These are phyloP conservation scores for Leptarthrus brevirostris DNA, from an alignment of 2,888 invertebrate species.

Conservation along the genomic window DNA sequence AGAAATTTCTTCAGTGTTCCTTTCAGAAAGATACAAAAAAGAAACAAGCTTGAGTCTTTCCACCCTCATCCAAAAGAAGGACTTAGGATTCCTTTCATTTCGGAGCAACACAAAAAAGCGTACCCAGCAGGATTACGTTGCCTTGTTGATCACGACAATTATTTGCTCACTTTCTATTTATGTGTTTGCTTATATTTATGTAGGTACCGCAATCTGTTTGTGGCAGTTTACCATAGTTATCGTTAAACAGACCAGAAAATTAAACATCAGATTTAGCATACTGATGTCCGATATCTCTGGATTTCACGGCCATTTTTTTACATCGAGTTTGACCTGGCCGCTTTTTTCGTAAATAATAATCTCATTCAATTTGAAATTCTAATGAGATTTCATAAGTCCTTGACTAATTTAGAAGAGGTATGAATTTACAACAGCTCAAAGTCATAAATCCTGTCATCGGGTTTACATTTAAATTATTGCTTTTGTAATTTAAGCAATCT, in stretches of 20 bases:
- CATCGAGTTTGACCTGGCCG: background rate
- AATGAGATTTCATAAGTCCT: no score
- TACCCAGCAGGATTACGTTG: background rate
- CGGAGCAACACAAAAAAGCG: slow-evolving; percentile 2
- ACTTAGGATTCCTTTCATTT: background rate
- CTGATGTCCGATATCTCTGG: background rate
- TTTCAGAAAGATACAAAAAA: slow-evolving; percentile 12
- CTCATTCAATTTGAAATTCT: background rate
- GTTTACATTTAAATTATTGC: no score
- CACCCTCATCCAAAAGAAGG: background rate
- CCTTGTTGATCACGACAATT: slow-evolving; percentile 12
- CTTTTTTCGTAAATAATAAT: background rate
- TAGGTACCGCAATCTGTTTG: slow-evolving; percentile 12
- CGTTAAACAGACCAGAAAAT: slow-evolving; percentile 24
- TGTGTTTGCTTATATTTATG: slow-evolving; percentile 32
- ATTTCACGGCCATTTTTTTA: background rate
- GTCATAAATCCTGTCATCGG: no score
- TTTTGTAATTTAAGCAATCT: no score
- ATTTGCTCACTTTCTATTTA: slow-evolving; percentile 25
- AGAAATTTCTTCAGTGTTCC: background rate
- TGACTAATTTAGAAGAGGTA: no score
- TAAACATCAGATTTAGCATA: slow-evolving; percentile 3
- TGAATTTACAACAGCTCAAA: no score
- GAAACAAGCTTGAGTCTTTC: background rate
- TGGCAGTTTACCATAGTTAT: slow-evolving; percentile 15